These are phyloP conservation scores for Apodemia duryi DNA, from an alignment of 2,888 invertebrate species.

Conservation along the genomic window DNA sequence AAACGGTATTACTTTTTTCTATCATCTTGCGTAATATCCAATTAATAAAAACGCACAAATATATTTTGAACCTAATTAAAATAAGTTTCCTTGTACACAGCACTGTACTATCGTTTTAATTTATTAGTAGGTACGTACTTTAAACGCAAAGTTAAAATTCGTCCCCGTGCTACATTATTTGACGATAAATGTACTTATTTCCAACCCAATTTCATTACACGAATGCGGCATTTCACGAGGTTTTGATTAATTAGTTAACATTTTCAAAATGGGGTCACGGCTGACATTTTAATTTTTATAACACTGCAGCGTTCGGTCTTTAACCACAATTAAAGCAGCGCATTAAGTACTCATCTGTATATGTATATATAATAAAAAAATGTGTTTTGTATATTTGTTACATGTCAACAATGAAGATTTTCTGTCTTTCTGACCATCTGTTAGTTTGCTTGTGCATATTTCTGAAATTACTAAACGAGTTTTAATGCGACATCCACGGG, in stretches of 20 bases:
- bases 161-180: constrained; percentile 1
- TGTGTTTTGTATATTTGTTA: too few species aligned
- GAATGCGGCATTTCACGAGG: constrained; percentile 14
- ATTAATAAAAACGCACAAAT: background rate
- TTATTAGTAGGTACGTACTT: constrained; percentile 1
- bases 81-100: background rate
- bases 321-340: constrained; percentile 5
- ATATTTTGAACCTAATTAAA: background rate
- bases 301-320: constrained; percentile 6
- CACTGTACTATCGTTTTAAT: background rate
- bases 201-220: constrained; percentile 14
- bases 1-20: too few species aligned
- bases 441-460: too few species aligned
- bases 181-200: constrained; percentile 14
- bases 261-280: constrained; percentile 13
- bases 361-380: too few species aligned
- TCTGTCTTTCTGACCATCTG: too few species aligned
- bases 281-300: constrained; percentile 15
- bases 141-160: constrained; percentile 11
- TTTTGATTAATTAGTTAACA: constrained; percentile 16
- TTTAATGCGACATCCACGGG: too few species aligned
- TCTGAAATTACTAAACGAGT: too few species aligned
- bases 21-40: too few species aligned
- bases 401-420: too few species aligned
- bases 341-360: too few species aligned